A percentile compares a stretch with the other conserved stretches of the same genome.
These are phyloP conservation scores for Epinephelus coioides DNA, from an alignment of 2,797 vertebrate species.

Conservation along the genomic window DNA sequence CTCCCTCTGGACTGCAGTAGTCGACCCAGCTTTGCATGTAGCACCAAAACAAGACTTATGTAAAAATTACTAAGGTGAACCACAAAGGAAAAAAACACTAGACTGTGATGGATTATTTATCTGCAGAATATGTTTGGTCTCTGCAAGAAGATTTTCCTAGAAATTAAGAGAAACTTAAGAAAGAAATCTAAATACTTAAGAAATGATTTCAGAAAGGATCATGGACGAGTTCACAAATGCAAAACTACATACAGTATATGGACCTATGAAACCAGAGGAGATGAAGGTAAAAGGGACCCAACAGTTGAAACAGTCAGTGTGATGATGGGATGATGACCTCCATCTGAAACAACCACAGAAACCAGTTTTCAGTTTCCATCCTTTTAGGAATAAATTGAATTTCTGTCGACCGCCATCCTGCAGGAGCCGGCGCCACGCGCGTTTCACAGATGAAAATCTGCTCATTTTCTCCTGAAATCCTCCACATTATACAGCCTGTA, in stretches of 20 bases:
- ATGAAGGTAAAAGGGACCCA: neutral
- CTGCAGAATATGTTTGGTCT: neutral
- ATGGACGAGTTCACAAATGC: too few relatives aligned
- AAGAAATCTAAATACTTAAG: neutral
- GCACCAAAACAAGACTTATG: neutral
- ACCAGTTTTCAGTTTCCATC: constrained; percentile 11
- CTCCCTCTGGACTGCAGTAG: neutral
- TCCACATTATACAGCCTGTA: constrained; percentile 7
- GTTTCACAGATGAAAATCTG: constrained; percentile 24
- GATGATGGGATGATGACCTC: constrained; percentile 1
- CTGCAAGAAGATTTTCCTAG: neutral
- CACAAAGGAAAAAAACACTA: neutral
- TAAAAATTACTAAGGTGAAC: neutral
- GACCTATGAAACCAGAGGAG: neutral
- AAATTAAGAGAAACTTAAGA: neutral
- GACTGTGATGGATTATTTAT: neutral
- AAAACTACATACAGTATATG: neutral
- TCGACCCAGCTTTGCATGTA: neutral
- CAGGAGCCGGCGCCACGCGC: neutral
- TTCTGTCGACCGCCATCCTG: neutral
- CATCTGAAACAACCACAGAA: constrained; percentile 20
- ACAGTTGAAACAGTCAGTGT: neutral
- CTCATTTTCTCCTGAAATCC: constrained; percentile 2
- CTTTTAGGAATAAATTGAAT: constrained; percentile 27
- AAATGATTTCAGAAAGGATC: too few relatives aligned